Base-by-base conservation (phyloP, 2,888 invertebrate genomes). In the Smittia aterrima region DNA sequence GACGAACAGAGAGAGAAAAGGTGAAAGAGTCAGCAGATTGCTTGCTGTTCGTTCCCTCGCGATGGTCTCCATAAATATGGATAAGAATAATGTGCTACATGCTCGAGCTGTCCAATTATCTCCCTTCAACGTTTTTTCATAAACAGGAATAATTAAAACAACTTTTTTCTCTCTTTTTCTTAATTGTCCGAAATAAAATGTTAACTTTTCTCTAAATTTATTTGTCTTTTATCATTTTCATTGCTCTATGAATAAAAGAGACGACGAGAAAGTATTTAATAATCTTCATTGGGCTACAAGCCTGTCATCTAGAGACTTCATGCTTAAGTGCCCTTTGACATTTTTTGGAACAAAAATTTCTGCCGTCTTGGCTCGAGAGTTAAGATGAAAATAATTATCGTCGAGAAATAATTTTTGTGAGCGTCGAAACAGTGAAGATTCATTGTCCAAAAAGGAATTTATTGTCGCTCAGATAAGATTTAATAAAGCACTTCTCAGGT, bases 21-120 rank as follows among this genome's bases (percentile, higher is more conserved):
- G 47, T 47, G 47, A 11, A 47, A 11, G 11, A 24, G n/a, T 24
- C 32, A 38, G 22, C 40, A 62, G n/a, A n/a, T 66, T 66, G 66
- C 32, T 64, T 7, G 7, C 38, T 66, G 32, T 32, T 27, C 25
- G 25, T 22, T 41, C 47, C 66, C 41, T 68, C 47, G 41, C 22
- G 41, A 68, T 68, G 40, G 40, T 68, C 68, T n/a, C 41, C 70
- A 70, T 70, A 54, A 70, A 70, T 70, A 70, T 54, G 54, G 70
- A 70, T 70, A 67, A 67, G 54, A 54, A 70, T 4, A 70, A 54
- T 70, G n/a, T 22, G 67, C 9, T 38, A 66, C 40, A 67, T 67
- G 67, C 41, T 22, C 20, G 67, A 70, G 27, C 41, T 70, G 70
- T 70, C 70, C 70, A 70, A 70, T 70, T 70, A 70, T 54, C 54